A percentile compares a stretch with the other conserved stretches of the same genome.
Evolutionary conservation across 2,888 invertebrate genomes (phyloP).

Genomic region (Margaritifera margaritifera): DNA sequence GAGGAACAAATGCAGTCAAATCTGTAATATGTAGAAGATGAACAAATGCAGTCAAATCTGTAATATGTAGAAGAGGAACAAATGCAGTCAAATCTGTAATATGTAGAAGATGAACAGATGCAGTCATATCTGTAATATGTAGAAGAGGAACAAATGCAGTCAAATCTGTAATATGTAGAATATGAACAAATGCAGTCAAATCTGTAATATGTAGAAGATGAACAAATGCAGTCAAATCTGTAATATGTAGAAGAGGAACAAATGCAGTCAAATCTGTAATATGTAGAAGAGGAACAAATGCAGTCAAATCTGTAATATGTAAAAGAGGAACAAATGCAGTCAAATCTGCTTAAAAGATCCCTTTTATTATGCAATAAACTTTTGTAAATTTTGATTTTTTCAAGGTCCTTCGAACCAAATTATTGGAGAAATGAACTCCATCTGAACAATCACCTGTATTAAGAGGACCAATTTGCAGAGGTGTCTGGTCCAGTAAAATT

Average conservation of each 20-base stretch:
- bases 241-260: slow-evolving; percentile 5
- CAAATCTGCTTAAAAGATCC: too few relatives aligned
- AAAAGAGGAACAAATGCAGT: neutral
- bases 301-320: slow-evolving; percentile 25
- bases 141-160: neutral
- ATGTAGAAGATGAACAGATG: too few relatives aligned
- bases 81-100: too few relatives aligned
- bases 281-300: neutral
- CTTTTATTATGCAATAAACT: too few relatives aligned
- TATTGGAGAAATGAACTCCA: too few relatives aligned
- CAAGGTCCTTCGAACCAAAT: too few relatives aligned
- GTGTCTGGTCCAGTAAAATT: too few relatives aligned
- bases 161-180: slow-evolving; percentile 23
- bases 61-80: slow-evolving; percentile 5
- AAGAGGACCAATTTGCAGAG: too few relatives aligned
- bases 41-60: slow-evolving; percentile 10
- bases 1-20: neutral
- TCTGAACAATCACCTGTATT: too few relatives aligned
- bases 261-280: slow-evolving; percentile 25
- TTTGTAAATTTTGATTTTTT: too few relatives aligned
- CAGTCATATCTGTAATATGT: too few relatives aligned
- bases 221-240: slow-evolving; percentile 10
- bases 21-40: slow-evolving; percentile 18
- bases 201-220: slow-evolving; percentile 18
- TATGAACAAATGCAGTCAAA: neutral